Conservation (phyloP, 2,888 invertebrate species). For the Sarcophaga caerulescens region DNA sequence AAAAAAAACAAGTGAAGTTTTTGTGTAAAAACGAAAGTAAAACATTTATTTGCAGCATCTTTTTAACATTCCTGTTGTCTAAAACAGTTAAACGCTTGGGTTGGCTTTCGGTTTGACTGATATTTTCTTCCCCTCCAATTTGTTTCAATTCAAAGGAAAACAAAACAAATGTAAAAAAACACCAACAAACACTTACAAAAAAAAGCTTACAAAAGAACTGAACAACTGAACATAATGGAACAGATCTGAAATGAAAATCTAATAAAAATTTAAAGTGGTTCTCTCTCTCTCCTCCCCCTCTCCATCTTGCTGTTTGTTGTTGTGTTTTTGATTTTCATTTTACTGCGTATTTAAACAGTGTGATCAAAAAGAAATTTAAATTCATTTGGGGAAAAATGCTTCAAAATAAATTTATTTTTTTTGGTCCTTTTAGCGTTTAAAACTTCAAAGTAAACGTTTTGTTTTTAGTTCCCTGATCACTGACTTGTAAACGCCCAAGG, state of each 20-base stretch:
- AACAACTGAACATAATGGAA: background rate
- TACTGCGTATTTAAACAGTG: background rate
- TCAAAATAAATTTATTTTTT: background rate
- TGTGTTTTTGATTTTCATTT: background rate
- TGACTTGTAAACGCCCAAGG: too few relatives aligned
- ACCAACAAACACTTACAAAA: background rate
- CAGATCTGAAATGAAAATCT: background rate
- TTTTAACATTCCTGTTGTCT: constrained; percentile 28
- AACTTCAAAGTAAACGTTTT: too few relatives aligned
- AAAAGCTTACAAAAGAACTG: background rate
- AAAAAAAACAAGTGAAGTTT: background rate
- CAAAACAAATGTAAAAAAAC: background rate
- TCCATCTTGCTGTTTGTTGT: background rate
- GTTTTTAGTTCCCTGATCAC: too few relatives aligned
- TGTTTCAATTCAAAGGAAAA: background rate
- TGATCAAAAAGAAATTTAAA: background rate
- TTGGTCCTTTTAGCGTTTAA: too few relatives aligned
- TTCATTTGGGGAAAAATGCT: background rate
- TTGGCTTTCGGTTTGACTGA: constrained; percentile 38
- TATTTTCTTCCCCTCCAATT: background rate
- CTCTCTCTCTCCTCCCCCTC: background rate
- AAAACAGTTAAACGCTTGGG: constrained; percentile 49
- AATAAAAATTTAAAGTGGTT: constrained; percentile 25
- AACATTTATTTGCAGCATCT: constrained; percentile 19
- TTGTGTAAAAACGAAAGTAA: background rate